These are phyloP conservation scores for Phalloptychus januarius DNA, from an alignment of 2,797 vertebrate genomes.

Conservation along the genomic window DNA sequence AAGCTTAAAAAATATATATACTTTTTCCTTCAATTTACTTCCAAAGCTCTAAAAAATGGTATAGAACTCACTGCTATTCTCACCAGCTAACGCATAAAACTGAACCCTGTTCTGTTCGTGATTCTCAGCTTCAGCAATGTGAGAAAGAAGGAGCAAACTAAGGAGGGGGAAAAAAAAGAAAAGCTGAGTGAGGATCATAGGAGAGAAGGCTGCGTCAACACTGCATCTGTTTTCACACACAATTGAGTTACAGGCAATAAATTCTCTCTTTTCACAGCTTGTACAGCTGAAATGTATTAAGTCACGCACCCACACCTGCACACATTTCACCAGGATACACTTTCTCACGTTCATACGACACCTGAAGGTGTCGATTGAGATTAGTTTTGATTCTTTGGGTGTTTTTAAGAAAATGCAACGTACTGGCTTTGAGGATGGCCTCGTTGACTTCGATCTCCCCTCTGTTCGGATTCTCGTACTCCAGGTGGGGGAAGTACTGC, in stretches of 20 bases:
- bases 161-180: background rate
- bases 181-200: slow-evolving; percentile 15
- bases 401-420: slow-evolving; percentile 51
- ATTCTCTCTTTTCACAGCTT: slow-evolving; percentile 9
- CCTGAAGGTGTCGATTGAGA: slow-evolving; percentile 58
- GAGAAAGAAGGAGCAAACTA: slow-evolving; percentile 15
- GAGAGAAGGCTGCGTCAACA: slow-evolving; percentile 32
- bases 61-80: background rate
- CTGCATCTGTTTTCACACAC: slow-evolving; percentile 57
- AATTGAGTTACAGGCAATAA: slow-evolving; percentile 21
- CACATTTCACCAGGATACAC: slow-evolving; percentile 5
- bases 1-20: background rate
- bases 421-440: slow-evolving; percentile 89
- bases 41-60: background rate
- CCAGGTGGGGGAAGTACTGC: slow-evolving; percentile 82
- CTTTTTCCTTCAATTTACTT: background rate
- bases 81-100: background rate
- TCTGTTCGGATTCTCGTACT: slow-evolving; percentile 76
- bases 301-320: slow-evolving; percentile 22
- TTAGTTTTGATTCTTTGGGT: background rate
- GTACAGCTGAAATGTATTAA: slow-evolving; percentile 19
- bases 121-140: background rate
- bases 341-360: slow-evolving; percentile 32
- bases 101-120: background rate
- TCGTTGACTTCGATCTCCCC: slow-evolving; percentile 93